Evolutionary conservation across 37 sponge, comb jelly and placozoan species (phyloP).

Genomic region (Hexactinellida sp.): DNA sequence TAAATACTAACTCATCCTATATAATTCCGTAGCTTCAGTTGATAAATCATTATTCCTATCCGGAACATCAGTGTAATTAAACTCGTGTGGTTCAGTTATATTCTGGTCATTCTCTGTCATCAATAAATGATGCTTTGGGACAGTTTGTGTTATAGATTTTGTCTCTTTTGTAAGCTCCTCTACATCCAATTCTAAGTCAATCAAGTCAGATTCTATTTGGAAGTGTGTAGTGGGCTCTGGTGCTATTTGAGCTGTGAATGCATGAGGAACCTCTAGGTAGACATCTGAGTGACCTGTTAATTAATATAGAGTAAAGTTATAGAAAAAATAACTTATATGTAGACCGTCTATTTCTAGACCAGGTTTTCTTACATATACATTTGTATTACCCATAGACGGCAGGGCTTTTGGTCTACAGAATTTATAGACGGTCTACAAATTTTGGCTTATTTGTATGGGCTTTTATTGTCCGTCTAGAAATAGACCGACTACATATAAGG

Average conservation of each 20-base stretch:
- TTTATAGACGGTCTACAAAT: too few relatives aligned
- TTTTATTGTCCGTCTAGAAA: too few relatives aligned
- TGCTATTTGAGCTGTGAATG: background rate
- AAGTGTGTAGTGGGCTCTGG: background rate
- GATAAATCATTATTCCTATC: background rate
- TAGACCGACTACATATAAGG: too few relatives aligned
- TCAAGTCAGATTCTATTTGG: background rate
- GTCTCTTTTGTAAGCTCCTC: background rate
- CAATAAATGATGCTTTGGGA: background rate
- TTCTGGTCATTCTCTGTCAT: background rate
- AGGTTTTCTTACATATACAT: too few relatives aligned
- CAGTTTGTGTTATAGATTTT: background rate
- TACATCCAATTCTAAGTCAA: background rate
- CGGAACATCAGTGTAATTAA: background rate
- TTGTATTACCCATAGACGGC: too few relatives aligned
- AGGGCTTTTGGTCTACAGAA: too few relatives aligned
- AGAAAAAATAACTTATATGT: too few relatives aligned
- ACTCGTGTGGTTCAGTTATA: background rate
- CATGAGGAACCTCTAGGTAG: background rate
- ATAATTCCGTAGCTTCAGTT: background rate
- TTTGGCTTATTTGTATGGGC: too few relatives aligned
- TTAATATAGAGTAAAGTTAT: too few relatives aligned
- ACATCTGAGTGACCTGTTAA: background rate
- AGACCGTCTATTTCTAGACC: too few relatives aligned
- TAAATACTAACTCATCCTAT: constrained; percentile 11